A percentile compares a stretch with the other conserved stretches of the same genome.
phyloP scores from a whole-genome alignment of 2,113 vertebrate species.

The Notiomystis cincta region DNA sequence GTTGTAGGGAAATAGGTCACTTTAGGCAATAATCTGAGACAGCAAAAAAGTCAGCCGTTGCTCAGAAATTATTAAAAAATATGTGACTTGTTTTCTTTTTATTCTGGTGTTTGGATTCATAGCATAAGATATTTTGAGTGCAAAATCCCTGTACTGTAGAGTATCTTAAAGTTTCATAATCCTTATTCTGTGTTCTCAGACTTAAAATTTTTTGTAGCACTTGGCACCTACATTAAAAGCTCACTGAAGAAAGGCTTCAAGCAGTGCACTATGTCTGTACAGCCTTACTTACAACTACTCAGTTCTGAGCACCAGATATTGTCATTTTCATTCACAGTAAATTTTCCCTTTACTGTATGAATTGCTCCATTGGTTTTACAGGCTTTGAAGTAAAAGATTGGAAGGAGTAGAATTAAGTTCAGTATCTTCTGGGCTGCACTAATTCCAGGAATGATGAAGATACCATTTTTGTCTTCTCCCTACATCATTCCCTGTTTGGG shows the following conservation, averaged over 20 bases:
- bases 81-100: background rate
- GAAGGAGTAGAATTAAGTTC: background rate
- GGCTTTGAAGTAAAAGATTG: background rate
- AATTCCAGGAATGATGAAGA: background rate
- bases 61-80: background rate
- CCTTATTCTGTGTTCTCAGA: background rate
- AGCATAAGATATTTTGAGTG: background rate
- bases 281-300: background rate
- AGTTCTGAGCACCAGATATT: background rate
- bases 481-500: background rate
- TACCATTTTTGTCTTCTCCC: background rate
- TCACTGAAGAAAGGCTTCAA: background rate
- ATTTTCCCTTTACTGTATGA: background rate
- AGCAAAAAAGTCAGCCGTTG: background rate
- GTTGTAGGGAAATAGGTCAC: background rate
- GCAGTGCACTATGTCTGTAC: background rate
- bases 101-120: background rate
- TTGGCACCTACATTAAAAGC: background rate
- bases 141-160: background rate
- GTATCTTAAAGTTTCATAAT: background rate
- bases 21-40: background rate
- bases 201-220: background rate
- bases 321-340: background rate
- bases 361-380: background rate
- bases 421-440: background rate